Conservation (phyloP, 2,797 vertebrate species). For the Chaunax sp. region DNA sequence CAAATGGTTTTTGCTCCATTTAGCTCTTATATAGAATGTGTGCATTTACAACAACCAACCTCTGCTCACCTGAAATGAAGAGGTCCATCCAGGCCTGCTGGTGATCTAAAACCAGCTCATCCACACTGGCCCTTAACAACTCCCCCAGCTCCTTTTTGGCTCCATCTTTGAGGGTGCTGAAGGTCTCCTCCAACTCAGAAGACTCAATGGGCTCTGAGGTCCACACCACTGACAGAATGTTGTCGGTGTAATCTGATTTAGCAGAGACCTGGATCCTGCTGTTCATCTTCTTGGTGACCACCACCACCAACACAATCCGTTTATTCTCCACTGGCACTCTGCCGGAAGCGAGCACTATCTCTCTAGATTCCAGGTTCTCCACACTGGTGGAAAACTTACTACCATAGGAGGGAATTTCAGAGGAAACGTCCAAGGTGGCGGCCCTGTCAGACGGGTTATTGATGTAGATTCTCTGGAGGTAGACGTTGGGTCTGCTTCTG, state of each 20-base stretch:
- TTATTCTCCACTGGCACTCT: slow-evolving; percentile 83
- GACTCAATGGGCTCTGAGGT: slow-evolving; percentile 85
- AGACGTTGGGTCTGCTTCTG: slow-evolving; percentile 89
- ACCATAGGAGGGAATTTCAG: slow-evolving; percentile 69
- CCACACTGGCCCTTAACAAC: slow-evolving; percentile 83
- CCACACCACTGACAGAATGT: slow-evolving; percentile 89
- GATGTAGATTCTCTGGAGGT: slow-evolving; percentile 89
- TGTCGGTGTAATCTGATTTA: slow-evolving; percentile 88
- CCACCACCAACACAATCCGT: slow-evolving; percentile 87
- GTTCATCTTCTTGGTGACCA: slow-evolving; percentile 87
- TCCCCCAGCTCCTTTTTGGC: slow-evolving; percentile 91
- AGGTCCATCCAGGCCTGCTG: slow-evolving; percentile 94
- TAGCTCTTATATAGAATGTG: not conserved
- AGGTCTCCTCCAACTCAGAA: slow-evolving; percentile 86
- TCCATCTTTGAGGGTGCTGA: slow-evolving; percentile 83
- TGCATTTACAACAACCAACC: no score
- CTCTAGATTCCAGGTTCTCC: slow-evolving; percentile 89
- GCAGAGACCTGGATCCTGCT: slow-evolving; percentile 87
- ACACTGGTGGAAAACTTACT: slow-evolving; percentile 83
- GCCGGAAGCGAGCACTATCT: slow-evolving; percentile 88
- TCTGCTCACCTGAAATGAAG: slow-evolving; percentile 90
- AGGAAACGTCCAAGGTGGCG: slow-evolving; percentile 81
- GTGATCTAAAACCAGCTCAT: slow-evolving; percentile 89
- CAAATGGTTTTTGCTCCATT: not conserved
- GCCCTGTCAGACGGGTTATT: slow-evolving; percentile 88